These are phyloP conservation scores for Rhabdornis inornatus DNA, from an alignment of 2,113 vertebrate genomes.

Conservation along the genomic window DNA sequence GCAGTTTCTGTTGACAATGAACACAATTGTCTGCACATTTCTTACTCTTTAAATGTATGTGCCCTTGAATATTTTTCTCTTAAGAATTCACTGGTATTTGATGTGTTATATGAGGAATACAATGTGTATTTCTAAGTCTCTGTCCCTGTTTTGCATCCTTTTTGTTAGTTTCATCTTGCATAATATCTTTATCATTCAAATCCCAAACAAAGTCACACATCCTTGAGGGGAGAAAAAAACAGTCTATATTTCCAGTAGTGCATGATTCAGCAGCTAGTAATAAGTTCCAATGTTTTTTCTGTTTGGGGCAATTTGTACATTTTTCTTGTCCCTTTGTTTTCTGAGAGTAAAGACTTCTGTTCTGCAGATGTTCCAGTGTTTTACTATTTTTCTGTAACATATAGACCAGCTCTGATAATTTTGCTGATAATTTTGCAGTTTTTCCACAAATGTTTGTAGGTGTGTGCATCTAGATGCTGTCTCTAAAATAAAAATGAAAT, in stretches of 20 bases:
- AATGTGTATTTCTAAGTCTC: background rate
- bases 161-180: background rate
- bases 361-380: background rate
- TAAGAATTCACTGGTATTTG: background rate
- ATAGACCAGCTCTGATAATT: background rate
- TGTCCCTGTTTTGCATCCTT: background rate
- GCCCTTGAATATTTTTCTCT: background rate
- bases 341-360: background rate
- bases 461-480: background rate
- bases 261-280: background rate
- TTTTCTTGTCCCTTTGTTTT: background rate
- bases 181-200: background rate
- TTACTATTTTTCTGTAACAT: background rate
- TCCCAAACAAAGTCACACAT: background rate
- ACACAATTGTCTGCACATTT: background rate
- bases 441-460: background rate
- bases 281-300: background rate
- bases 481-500: background rate
- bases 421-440: background rate
- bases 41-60: background rate
- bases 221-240: background rate
- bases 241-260: background rate
- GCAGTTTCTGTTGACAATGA: background rate
- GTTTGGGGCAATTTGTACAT: background rate
- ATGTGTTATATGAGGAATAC: background rate